phyloP scores from a whole-genome alignment of 2,888 invertebrate genomes.

The Ochropleura leucogaster region DNA sequence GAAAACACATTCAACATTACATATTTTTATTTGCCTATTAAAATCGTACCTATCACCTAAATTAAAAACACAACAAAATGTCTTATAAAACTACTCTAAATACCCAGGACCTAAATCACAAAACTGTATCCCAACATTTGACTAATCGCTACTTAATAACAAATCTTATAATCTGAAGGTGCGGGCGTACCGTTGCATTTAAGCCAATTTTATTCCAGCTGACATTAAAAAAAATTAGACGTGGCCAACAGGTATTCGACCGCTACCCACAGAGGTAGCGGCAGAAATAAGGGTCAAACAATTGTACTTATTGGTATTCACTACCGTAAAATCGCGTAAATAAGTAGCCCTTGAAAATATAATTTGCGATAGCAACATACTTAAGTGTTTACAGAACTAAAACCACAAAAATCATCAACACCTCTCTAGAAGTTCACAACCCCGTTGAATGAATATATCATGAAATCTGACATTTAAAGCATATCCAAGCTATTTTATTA shows the following conservation, averaged over 20 bases:
- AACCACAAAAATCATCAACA: background rate
- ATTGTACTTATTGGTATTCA: background rate
- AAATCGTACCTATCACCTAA: constrained; percentile 31
- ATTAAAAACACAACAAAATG: constrained; percentile 37
- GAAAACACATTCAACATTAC: background rate
- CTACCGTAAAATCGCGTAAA: background rate
- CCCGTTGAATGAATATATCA: background rate
- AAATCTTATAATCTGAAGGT: constrained; percentile 1
- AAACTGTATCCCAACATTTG: constrained; percentile 22
- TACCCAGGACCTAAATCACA: constrained; percentile 16
- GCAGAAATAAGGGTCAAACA: background rate
- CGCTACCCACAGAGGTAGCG: background rate
- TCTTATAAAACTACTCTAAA: constrained; percentile 36
- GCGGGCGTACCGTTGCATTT: background rate
- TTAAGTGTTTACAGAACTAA: background rate
- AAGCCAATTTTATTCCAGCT: background rate
- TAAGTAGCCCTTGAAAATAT: background rate
- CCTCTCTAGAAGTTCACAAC: background rate
- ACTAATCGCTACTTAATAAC: constrained; percentile 25
- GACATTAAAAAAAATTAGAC: background rate
- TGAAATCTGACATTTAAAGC: background rate
- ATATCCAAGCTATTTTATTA: background rate
- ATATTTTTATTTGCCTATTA: constrained; percentile 20
- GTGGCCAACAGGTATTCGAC: background rate
- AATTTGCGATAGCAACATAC: background rate